phyloP scores from a whole-genome alignment of 2,797 vertebrate species.

The Odontamblyopus lacepedii region DNA sequence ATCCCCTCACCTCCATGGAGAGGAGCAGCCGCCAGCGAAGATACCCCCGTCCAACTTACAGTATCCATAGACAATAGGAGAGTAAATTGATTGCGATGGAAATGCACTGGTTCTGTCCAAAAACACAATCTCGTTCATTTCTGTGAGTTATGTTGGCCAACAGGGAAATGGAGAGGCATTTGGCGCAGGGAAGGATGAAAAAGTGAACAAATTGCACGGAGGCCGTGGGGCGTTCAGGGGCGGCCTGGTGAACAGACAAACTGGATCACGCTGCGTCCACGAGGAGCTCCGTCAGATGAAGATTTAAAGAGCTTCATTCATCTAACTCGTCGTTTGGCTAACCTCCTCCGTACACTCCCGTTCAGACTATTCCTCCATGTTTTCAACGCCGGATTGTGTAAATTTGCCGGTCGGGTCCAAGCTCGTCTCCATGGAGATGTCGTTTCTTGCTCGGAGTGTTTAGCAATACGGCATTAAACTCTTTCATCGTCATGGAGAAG shows the following conservation, averaged over 20 bases:
- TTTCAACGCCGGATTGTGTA: neutral
- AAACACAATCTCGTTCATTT: conserved; percentile 12
- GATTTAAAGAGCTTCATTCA: neutral
- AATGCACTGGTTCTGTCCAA: conserved; percentile 24
- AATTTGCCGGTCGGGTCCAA: too few relatives aligned
- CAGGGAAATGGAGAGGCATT: conserved; percentile 32
- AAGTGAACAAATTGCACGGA: conserved; percentile 37
- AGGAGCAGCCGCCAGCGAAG: too few relatives aligned
- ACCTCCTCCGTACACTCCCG: neutral
- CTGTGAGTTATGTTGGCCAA: conserved; percentile 16
- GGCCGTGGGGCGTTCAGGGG: conserved; percentile 25
- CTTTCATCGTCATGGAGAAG: too few relatives aligned
- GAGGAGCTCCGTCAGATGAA: neutral
- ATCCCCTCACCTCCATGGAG: too few relatives aligned
- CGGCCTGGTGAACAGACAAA: conserved; percentile 25
- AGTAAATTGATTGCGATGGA: conserved; percentile 27
- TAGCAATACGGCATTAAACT: too few relatives aligned
- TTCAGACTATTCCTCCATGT: neutral
- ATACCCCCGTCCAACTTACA: conserved; percentile 6
- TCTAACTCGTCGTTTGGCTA: neutral
- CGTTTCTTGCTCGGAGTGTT: too few relatives aligned
- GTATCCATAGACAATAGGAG: conserved; percentile 28
- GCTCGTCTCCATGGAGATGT: too few relatives aligned
- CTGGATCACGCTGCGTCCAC: conserved; percentile 3
- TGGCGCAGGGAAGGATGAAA: conserved; percentile 26